phyloP scores from a whole-genome alignment of 1,140 invertebrate species.

The Pseudomyrmex concolor region DNA sequence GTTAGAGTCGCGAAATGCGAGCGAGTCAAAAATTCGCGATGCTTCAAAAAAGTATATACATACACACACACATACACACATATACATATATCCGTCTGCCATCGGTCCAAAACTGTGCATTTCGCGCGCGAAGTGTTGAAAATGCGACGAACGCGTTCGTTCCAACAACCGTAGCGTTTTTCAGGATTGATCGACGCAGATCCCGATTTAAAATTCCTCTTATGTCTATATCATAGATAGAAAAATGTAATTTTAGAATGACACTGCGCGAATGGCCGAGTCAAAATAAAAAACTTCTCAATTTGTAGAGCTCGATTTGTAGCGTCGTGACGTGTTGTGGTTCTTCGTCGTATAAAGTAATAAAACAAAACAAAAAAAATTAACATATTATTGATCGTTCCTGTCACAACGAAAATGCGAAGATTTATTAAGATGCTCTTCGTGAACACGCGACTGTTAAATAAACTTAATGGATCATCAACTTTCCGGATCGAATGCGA shows the following conservation, averaged over 20 bases:
- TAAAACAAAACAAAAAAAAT: too few relatives aligned
- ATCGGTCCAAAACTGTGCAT: background rate
- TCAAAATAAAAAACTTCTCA: background rate
- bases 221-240: constrained; percentile 33
- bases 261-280: background rate
- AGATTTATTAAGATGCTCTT: constrained; percentile 1
- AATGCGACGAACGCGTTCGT: constrained; percentile 8
- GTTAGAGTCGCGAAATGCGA: too few relatives aligned
- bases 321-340: background rate
- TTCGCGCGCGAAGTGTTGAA: background rate
- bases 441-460: background rate
- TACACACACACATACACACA: too few relatives aligned
- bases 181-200: constrained; percentile 19
- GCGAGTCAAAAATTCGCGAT: constrained; percentile 8
- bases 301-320: constrained; percentile 32
- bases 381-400: constrained; percentile 45
- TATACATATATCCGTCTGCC: background rate
- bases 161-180: constrained; percentile 1
- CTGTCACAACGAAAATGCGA: constrained; percentile 65
- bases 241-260: constrained; percentile 18
- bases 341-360: background rate
- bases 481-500: constrained; percentile 54
- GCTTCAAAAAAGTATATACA: background rate
- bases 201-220: constrained; percentile 18
- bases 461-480: constrained; percentile 32